Evolutionary conservation across 2,888 invertebrate genomes (phyloP), one percentile per base, ranked within the genome.

Genomic region (Myopa testacea): DNA sequence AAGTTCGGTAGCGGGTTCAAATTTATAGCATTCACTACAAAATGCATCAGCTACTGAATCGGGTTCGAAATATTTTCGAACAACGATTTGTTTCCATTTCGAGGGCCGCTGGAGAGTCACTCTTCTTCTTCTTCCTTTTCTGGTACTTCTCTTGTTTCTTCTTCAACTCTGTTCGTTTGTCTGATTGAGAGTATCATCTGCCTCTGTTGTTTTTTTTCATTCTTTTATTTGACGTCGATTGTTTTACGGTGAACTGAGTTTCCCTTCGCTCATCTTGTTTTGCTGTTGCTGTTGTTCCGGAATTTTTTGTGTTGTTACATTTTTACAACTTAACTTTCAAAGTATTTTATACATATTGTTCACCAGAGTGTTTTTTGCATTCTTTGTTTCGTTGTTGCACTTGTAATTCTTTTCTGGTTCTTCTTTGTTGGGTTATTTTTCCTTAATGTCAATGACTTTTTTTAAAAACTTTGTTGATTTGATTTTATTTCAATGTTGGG

Each of bases 191-290:
- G 60, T 60, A 7, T 26, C 63, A 19, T 26, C 63, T 63, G 63
- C n/a, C 37, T 63, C 63, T 63, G 34, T 63, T 34, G 26, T 63
- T 19, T 60, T 12, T 19, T 60, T 1, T 60, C 60, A 1, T 19
- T 60, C 16, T 19, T 26, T 60, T 60, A 63, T 26, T 34, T 26
- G 10, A 6, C 50, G 55, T 37, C 37, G 19, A 68, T 68, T 68
- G 68, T 68, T 68, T 68, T 45, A 68, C 19, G 68, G 16, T 68
- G 37, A n/a, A 38, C 26, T 45, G 65, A 19, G 26, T 7, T 70
- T 70, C 12, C 16, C 45, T 45, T 45, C 45, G 45, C 45, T 45
- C 1, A 1, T 40, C 8, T 50, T 50, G 19, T 70, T 70, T 70
- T 55, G 70, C 26, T 19, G 55, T 70, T 37, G 71, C 16, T 38